Percentiles rank a stretch among this genome's conserved stretches.
Conservation (phyloP, 53 echinoderm and acorn worm species). For the Actinopyga echinites region DNA sequence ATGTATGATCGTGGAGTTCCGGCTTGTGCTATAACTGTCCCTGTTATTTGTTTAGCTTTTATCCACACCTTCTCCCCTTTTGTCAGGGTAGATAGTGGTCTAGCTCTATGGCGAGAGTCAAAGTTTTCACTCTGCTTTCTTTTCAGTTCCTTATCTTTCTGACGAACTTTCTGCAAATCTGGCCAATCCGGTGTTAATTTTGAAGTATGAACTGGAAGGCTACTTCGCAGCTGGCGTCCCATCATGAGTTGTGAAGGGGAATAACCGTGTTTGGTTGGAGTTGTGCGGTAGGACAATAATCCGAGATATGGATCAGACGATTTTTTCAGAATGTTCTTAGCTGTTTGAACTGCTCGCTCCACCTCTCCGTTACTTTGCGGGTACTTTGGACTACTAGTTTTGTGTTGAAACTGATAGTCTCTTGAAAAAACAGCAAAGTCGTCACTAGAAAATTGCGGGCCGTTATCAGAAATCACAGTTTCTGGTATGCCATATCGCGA, state of each 20-base stretch:
- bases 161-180: background rate
- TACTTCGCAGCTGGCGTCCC: conserved; percentile 36
- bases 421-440: conserved; percentile 14
- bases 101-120: background rate
- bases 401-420: background rate
- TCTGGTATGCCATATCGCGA: conserved; percentile 53
- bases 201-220: background rate
- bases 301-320: conserved; percentile 18
- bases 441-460: conserved; percentile 10
- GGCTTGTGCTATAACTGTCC: background rate
- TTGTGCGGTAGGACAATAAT: conserved; percentile 11
- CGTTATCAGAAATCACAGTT: conserved; percentile 42
- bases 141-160: background rate
- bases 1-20: background rate
- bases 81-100: background rate
- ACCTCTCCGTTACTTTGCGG: conserved; percentile 65
- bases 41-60: background rate
- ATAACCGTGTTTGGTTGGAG: conserved; percentile 10
- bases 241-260: conserved; percentile 29
- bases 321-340: conserved; percentile 31
- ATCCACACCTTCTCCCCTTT: background rate
- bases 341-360: conserved; percentile 59
- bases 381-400: conserved; percentile 46
- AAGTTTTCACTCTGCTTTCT: background rate
- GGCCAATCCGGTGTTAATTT: conserved; percentile 26